These are phyloP conservation scores for Eurypyga helias DNA, from an alignment of 2,113 vertebrate species.

Conservation along the genomic window DNA sequence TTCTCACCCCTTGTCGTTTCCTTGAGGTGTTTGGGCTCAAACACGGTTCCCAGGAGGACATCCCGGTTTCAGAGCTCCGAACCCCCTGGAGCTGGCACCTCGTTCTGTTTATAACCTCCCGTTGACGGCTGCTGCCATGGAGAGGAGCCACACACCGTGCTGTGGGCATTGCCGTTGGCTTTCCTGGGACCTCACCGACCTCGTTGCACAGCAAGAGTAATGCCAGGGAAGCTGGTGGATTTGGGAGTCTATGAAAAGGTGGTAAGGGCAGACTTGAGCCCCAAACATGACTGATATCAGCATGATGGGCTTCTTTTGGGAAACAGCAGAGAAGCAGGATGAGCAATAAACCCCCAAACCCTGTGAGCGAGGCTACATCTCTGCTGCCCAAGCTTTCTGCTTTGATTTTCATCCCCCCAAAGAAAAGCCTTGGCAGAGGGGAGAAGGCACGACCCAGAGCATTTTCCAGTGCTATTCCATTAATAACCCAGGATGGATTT, in stretches of 20 bases:
- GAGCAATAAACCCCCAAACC: neutral
- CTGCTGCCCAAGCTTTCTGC: neutral
- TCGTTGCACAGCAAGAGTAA: neutral
- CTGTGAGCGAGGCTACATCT: neutral
- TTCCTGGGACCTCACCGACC: neutral
- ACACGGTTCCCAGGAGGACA: neutral
- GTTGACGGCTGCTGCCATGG: neutral
- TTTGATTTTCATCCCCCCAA: neutral
- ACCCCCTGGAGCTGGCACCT: neutral
- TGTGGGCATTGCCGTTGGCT: neutral
- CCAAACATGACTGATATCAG: neutral
- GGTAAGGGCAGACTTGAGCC: neutral
- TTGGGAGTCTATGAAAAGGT: neutral
- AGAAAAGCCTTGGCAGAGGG: neutral
- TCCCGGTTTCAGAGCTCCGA: neutral
- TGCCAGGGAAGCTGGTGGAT: neutral
- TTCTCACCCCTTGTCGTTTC: neutral
- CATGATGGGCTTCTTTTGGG: too few relatives aligned
- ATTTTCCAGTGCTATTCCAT: neutral
- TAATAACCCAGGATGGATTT: neutral
- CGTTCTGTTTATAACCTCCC: neutral
- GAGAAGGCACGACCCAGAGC: too few relatives aligned
- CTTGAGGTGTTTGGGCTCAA: neutral
- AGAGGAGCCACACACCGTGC: neutral
- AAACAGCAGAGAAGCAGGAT: too few relatives aligned